Evolutionary conservation across 2,797 vertebrate genomes (phyloP), one percentile per base, ranked within the genome.

Genomic region (Scleropages formosus): DNA sequence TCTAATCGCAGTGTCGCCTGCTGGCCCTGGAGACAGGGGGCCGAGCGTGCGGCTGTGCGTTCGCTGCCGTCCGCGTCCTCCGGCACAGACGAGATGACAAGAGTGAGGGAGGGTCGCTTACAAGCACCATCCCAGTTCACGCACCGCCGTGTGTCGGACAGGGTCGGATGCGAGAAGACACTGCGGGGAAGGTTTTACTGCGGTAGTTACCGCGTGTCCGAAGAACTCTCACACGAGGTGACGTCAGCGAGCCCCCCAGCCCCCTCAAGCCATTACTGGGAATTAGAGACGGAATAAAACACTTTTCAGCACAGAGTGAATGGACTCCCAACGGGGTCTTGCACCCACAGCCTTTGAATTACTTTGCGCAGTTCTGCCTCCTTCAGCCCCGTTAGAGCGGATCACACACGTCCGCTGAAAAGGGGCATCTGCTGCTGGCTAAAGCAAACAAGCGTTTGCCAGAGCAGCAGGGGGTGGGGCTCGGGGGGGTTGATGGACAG

Each of bases 281-380:
- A 71, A 56, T 71, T 56, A 60, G 53, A 8, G 22, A 13, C 31
- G 15, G 53, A 56, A 56, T 53, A 70, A 70, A 56, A 24, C 56
- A 22, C 22, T 70, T 31, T 58, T 70, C 22, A 31, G 15, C 51
- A 8, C 13, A 56, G 56, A 58, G 68, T 70, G 68, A 31, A 56
- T 27, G 56, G 26, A 70, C 67, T 24, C n/a, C 47, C 47, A 69
- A 51, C 44, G 65, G 65, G 18, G 64, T 10, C n/a, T n/a, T n/a
- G 27, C 4, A 15, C 46, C 47, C 49, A 24, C 49, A 68, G 51
- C 46, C 15, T 47, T 24, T 47, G 31, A 69, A 69, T 69, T 66
- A 31, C 66, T 66, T 44, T 47, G 64, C 44, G n/a, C 0, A 1
- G 13, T 66, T 44, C 39, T 22, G 31, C 31, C 6, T 31, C 31